Conservation (phyloP, 2,888 invertebrate species). For the Drosophila kambysellisi region DNA sequence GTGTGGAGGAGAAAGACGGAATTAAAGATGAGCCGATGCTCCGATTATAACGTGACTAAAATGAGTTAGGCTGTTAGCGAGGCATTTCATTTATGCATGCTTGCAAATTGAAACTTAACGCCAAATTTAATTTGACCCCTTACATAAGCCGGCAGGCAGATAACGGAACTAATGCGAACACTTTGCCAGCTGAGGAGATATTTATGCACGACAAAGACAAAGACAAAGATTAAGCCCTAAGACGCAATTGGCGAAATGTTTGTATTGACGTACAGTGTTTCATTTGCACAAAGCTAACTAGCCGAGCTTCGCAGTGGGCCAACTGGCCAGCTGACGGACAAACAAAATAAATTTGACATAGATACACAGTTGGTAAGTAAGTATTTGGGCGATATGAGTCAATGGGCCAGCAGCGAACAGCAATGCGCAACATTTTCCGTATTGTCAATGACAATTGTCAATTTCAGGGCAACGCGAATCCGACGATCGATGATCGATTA, state of each 20-base stretch:
- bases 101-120: slow-evolving; percentile 48
- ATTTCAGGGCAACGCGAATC: slow-evolving; percentile 7
- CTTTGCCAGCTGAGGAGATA: slow-evolving; percentile 25
- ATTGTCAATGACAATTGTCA: slow-evolving; percentile 28
- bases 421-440: slow-evolving; percentile 10
- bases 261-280: slow-evolving; percentile 11
- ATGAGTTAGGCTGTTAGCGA: slow-evolving; percentile 27
- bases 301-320: slow-evolving; percentile 10
- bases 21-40: slow-evolving; percentile 25
- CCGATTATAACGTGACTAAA: slow-evolving; percentile 42
- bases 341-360: slow-evolving; percentile 38
- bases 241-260: slow-evolving; percentile 18
- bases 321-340: slow-evolving; percentile 21
- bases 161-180: slow-evolving; percentile 67
- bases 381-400: slow-evolving; percentile 21
- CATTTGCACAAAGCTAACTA: slow-evolving; percentile 4
- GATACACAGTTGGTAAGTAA: slow-evolving; percentile 11
- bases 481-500: slow-evolving; percentile 17
- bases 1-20: slow-evolving; percentile 11
- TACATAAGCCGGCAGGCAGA: slow-evolving; percentile 58
- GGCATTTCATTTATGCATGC: slow-evolving; percentile 43
- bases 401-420: slow-evolving; percentile 8
- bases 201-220: slow-evolving; percentile 5
- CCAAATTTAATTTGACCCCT: slow-evolving; percentile 60
- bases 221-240: slow-evolving; percentile 3